Base-by-base conservation (phyloP, 2,888 invertebrate species). In the Pycnomerus fuliginosus region DNA sequence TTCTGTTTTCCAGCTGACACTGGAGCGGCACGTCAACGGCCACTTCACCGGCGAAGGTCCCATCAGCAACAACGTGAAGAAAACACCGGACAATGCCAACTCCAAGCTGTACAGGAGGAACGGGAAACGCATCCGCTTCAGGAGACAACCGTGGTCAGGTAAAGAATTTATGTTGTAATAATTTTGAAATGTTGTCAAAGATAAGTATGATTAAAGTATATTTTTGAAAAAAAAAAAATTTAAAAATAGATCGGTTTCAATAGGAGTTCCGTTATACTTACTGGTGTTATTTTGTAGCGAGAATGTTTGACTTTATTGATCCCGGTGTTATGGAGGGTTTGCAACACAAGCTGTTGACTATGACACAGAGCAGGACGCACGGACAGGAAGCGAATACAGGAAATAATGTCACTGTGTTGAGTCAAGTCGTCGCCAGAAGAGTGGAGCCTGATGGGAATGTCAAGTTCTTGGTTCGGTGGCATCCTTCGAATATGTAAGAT, bases 271-370 rank as follows among this genome's bases (percentile, higher is more conserved):
- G 13, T 10, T 15, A n/a, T 7, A 31, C 10, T 43, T 16, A 44
- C 11, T 3, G 11, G 2, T 20, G 12, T 2, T 10, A 12, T 43
- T 52, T 78, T 80, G 13, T 77, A 94, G 94, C 93, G 53, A 87
- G 92, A 59, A 87, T 90, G 79, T 92, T 91, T 70, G 95, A 96
- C 74, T 94, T 88, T 76, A 90, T 95, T 74, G 96, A 96, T 75
- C 76, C 85, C 53, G 89, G 94, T 35, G 87, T 88, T 52, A 94
- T 95, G 95, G 93, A 94, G 72, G 87, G 90, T 0, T 78, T 96
- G 25, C 87, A 90, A 70, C 86, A 91, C 74, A 85, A 88, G 48
- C 74, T 95, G 56, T 72, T 84, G 38, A 75, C 74, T 45, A 68
- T 83, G 61, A 79, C 79, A 3, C 73, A 76, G 55, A 71, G 71